phyloP scores from a whole-genome alignment of 1,140 invertebrate species.

The Bilobella aurantiaca region DNA sequence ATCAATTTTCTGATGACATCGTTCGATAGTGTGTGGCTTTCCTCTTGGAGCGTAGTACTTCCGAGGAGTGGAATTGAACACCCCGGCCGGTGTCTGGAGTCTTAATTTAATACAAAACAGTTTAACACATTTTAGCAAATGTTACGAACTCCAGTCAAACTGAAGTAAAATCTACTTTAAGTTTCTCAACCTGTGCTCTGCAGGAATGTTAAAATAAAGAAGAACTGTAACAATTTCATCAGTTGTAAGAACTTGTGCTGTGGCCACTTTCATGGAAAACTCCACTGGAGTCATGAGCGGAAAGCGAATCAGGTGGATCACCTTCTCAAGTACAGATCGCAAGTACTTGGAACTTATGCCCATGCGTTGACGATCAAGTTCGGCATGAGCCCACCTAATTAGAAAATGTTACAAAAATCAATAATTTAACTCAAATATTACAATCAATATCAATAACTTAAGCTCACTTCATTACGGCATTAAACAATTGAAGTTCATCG shows the following conservation, averaged over 20 bases:
- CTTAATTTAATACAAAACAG: background rate
- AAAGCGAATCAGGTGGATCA: conserved; percentile 67
- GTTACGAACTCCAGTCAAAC: background rate
- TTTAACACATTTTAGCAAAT: background rate
- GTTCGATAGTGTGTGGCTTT: background rate
- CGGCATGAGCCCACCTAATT: conserved; percentile 64
- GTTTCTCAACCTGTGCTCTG: too few relatives aligned
- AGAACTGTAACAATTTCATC: conserved; percentile 50
- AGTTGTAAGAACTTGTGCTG: conserved; percentile 62
- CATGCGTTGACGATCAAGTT: conserved; percentile 57
- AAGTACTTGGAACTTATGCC: conserved; percentile 57
- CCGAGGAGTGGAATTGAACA: background rate
- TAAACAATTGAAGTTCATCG: conserved; percentile 16
- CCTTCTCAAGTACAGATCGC: conserved; percentile 54
- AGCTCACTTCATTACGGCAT: conserved; percentile 3
- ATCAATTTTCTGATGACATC: too few relatives aligned
- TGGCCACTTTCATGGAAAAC: conserved; percentile 68
- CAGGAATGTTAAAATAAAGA: background rate
- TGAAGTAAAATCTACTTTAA: background rate
- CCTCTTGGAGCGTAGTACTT: background rate
- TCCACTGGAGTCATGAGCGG: conserved; percentile 79
- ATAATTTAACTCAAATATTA: background rate
- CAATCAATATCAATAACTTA: too few relatives aligned
- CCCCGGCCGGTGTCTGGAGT: background rate
- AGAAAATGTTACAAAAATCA: background rate